Percentiles rank a stretch among this genome's conserved stretches.
These are phyloP conservation scores for Zapornia atra DNA, from an alignment of 2,113 vertebrate species.

Conservation along the genomic window DNA sequence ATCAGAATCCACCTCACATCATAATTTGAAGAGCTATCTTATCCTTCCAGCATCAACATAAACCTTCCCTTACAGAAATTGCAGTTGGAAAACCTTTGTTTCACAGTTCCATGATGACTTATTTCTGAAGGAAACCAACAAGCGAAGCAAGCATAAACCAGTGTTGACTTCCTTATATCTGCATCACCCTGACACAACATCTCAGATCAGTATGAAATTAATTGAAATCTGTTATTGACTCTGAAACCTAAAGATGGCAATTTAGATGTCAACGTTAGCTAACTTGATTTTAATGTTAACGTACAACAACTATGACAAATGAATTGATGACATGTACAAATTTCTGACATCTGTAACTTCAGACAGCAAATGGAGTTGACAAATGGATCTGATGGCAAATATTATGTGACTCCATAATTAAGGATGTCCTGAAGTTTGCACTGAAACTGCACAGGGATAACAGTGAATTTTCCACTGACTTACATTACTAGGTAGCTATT, in stretches of 20 bases:
- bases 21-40: not conserved
- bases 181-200: conserved; percentile 3
- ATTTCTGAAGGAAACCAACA: conserved; percentile 16
- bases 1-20: not conserved
- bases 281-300: conserved; percentile 26
- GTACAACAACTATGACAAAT: conserved; percentile 54
- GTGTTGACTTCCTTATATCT: not conserved
- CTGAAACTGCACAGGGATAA: not conserved
- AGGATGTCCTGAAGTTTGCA: conserved; percentile 18
- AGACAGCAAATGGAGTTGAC: conserved; percentile 57
- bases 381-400: conserved; percentile 53
- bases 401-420: conserved; percentile 62
- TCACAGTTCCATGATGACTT: not conserved
- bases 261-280: conserved; percentile 23
- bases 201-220: conserved; percentile 21
- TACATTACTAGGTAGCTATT: not conserved
- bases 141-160: not conserved
- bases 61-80: not conserved
- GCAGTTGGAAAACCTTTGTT: not conserved
- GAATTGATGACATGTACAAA: conserved; percentile 47
- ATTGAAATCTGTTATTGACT: conserved; percentile 43
- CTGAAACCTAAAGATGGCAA: conserved; percentile 46
- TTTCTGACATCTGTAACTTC: conserved; percentile 50
- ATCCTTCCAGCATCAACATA: not conserved
- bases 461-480: not conserved